These are phyloP conservation scores for Clupea harengus DNA, from an alignment of 2,113 vertebrate genomes.

Conservation along the genomic window DNA sequence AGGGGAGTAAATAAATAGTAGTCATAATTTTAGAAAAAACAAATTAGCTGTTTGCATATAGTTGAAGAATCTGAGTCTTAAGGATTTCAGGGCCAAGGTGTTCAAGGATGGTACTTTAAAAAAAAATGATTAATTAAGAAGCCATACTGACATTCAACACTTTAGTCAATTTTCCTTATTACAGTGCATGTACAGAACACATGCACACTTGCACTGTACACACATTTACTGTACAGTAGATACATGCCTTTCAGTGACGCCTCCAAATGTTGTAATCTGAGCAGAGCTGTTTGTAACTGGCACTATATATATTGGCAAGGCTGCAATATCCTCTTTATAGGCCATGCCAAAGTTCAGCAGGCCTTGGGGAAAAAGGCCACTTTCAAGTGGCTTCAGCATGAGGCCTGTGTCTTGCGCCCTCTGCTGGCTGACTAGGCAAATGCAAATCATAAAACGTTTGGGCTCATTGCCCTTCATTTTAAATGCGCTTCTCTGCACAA, in stretches of 20 bases:
- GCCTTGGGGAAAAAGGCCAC: not conserved
- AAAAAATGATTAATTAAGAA: too few species aligned
- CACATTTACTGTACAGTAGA: not conserved
- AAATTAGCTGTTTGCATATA: too few species aligned
- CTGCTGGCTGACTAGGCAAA: not conserved
- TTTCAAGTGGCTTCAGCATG: not conserved
- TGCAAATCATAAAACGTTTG: too few species aligned
- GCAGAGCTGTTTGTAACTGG: not conserved
- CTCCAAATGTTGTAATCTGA: not conserved
- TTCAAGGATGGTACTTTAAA: not conserved
- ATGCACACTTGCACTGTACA: not conserved
- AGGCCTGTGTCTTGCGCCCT: not conserved
- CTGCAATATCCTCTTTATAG: not conserved
- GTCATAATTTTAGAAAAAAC: too few species aligned
- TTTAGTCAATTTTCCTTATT: too few species aligned
- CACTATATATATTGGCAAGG: not conserved
- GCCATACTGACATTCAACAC: too few species aligned
- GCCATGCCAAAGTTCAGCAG: slow-evolving; percentile 1
- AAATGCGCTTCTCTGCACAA: not conserved
- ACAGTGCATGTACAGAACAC: too few species aligned
- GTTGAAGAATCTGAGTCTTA: too few species aligned
- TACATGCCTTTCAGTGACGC: not conserved
- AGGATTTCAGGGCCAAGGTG: too few species aligned
- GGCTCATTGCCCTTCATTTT: not conserved
- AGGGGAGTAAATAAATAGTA: too few species aligned